phyloP scores from a whole-genome alignment of 2,113 vertebrate species.

The Mus spicilegus region DNA sequence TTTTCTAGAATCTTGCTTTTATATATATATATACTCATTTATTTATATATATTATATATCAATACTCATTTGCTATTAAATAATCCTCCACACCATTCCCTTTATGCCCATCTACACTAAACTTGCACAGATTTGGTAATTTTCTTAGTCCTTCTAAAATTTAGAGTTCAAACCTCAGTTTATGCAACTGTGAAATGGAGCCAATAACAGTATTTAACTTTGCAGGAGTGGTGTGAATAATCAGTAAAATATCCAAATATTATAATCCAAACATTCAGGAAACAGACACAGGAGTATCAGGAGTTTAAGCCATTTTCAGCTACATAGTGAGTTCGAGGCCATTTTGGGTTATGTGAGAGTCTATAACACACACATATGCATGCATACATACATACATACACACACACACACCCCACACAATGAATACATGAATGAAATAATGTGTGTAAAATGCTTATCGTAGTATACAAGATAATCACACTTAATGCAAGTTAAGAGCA shows the following conservation, averaged over 20 bases:
- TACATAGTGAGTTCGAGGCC: not conserved
- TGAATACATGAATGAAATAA: constrained; percentile 48
- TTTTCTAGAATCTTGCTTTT: not conserved
- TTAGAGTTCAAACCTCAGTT: constrained; percentile 31
- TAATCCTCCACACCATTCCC: not conserved
- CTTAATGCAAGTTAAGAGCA: not conserved
- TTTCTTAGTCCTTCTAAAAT: constrained; percentile 33
- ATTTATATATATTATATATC: not conserved
- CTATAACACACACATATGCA: not conserved
- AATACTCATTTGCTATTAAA: constrained; percentile 16
- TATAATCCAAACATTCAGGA: not conserved
- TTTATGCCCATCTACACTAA: not conserved
- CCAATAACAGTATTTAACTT: constrained; percentile 21
- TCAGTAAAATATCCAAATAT: not conserved
- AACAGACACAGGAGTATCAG: not conserved
- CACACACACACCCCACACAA: not conserved
- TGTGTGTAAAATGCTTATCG: constrained; percentile 5
- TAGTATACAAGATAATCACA: not conserved
- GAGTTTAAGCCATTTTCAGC: not conserved
- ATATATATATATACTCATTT: too few species aligned
- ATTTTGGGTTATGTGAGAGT: not conserved
- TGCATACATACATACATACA: not conserved
- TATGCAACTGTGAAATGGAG: constrained; percentile 52
- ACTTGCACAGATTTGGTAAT: constrained; percentile 29
- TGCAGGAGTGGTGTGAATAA: not conserved